Evolutionary conservation across 1,140 invertebrate genomes (phyloP).

Genomic region (Plectus sambesii): DNA sequence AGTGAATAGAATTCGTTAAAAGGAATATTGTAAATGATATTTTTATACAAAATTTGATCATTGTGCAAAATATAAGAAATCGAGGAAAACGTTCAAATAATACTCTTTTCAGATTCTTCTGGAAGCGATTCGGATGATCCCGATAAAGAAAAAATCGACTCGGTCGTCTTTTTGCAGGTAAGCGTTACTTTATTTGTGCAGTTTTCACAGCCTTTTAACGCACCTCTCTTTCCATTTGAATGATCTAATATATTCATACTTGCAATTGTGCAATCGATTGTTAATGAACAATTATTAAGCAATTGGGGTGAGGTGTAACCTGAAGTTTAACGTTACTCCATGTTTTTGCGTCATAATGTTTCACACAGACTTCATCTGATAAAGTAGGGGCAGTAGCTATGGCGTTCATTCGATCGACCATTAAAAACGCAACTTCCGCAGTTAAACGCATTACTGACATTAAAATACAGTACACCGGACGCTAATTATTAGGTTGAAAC

Average conservation of each 20-base stretch:
- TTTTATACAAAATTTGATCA: background rate
- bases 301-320: constrained; percentile 19
- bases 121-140: constrained; percentile 31
- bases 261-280: constrained; percentile 1
- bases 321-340: no score
- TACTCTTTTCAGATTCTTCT: constrained; percentile 19
- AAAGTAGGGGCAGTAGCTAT: no score
- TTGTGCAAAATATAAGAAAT: constrained; percentile 1
- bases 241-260: no score
- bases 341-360: constrained; percentile 7
- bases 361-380: no score
- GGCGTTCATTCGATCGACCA: no score
- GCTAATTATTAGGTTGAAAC: no score
- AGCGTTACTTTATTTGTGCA: background rate
- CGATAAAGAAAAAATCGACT: constrained; percentile 29
- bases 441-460: no score
- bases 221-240: no score
- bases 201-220: constrained; percentile 4
- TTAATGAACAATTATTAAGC: constrained; percentile 12
- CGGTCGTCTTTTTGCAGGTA: constrained; percentile 34
- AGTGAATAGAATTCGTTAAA: constrained; percentile 10
- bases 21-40: constrained; percentile 13
- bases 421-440: no score
- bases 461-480: no score
- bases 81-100: constrained; percentile 4